Evolutionary conservation across 2,113 vertebrate species (phyloP), one percentile per base, ranked within the genome.

Genomic region (Empidonax alnorum): DNA sequence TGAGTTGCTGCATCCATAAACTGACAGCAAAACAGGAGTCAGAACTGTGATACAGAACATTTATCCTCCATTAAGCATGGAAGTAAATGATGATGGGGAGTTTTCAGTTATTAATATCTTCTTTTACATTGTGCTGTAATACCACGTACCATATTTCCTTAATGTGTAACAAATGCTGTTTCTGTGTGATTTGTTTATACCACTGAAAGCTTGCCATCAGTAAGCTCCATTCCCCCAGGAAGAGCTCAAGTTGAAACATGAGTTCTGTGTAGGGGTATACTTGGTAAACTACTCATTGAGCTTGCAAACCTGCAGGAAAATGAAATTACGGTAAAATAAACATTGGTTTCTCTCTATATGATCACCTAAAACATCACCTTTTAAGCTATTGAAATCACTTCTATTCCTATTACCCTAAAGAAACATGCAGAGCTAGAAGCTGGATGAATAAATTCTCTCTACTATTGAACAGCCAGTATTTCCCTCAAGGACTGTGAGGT

Each of bases 311-410:
- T 55, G 44, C 61, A 67, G 39, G 41, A 89, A 84, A 89, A 91
- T n/a, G 12, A 84, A 93, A 87, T 82, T 39, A 63, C 75, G 71
- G 42, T 62, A 41, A 94, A 89, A 72, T 56, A 93, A 91, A 83
- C 81, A 67, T 42, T 47, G 42, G 28, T 89, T 31, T 90, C 81
- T 53, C 61, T 65, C 66, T 72, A 9, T 31, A 75, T 80, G 65
- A 80, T 46, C 3, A 15, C 61, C 65, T 89, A 67, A 75, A 75
- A 39, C 72, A 61, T 67, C 73, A 84, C 61, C 59, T 69, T 84
- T 55, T 47, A 19, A 89, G 71, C 46, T 77, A 23, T 31, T 73
- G 58, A 86, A 89, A 73, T 50, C 49, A 49, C n/a, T 90, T 62
- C 68, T 74, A 44, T 13, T 74, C 42, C 10, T 28, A 42, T 28